These are phyloP conservation scores for Arbacia lixula DNA, from an alignment of 53 echinoderm and acorn worm genomes.

Conservation along the genomic window DNA sequence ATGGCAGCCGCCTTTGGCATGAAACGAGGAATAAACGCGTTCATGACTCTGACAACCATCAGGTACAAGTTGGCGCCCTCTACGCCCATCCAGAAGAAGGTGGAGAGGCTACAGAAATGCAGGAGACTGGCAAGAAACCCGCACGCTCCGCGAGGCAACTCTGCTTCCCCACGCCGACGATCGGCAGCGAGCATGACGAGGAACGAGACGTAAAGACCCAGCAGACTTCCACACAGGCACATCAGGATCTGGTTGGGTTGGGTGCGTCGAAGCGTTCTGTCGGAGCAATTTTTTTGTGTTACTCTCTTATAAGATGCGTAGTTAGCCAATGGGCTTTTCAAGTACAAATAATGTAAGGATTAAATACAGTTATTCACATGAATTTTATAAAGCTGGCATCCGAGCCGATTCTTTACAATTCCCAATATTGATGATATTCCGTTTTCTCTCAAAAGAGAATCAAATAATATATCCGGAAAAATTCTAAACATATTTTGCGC, in stretches of 20 bases:
- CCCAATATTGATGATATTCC: too few relatives aligned
- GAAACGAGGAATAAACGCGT: conserved; percentile 55
- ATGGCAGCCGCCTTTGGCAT: conserved; percentile 54
- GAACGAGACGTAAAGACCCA: conserved; percentile 75
- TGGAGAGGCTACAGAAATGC: conserved; percentile 54
- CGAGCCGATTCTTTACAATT: too few relatives aligned
- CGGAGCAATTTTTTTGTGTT: not conserved
- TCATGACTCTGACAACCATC: conserved; percentile 64
- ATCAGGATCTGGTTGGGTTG: conserved; percentile 78
- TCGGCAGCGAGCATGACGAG: conserved; percentile 65
- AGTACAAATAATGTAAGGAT: too few relatives aligned
- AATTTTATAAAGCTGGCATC: too few relatives aligned
- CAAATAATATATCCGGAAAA: too few relatives aligned
- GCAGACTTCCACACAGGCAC: conserved; percentile 66
- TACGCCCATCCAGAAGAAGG: conserved; percentile 77
- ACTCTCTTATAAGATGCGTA: not conserved
- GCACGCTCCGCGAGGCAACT: conserved; percentile 53
- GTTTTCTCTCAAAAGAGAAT: too few relatives aligned
- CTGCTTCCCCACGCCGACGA: conserved; percentile 2
- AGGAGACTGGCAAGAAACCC: conserved; percentile 66
- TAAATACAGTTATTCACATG: too few relatives aligned
- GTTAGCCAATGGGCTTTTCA: too few relatives aligned
- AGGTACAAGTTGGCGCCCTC: conserved; percentile 76
- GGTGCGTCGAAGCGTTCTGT: conserved; percentile 53
- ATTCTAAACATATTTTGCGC: too few relatives aligned